phyloP scores from a whole-genome alignment of 2,797 vertebrate species.

The Xenopus petersii region DNA sequence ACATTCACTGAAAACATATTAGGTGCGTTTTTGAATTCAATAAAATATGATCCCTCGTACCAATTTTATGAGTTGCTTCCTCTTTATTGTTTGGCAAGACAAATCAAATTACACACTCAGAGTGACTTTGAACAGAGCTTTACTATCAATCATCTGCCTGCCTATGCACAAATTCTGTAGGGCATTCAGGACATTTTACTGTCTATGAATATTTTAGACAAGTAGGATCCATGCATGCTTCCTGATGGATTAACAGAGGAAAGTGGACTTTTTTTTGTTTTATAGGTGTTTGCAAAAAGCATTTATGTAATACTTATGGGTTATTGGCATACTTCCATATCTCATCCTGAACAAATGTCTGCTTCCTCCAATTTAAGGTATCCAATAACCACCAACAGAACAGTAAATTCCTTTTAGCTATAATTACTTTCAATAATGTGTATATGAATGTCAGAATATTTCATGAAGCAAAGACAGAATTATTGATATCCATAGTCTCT shows the following conservation, averaged over 20 bases:
- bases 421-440: conserved; percentile 60
- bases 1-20: neutral
- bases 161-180: conserved; percentile 73
- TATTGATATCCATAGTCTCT: conserved; percentile 38
- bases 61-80: conserved; percentile 69
- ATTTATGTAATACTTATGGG: conserved; percentile 27
- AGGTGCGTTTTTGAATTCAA: conserved; percentile 52
- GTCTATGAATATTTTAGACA: conserved; percentile 80
- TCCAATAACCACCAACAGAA: conserved; percentile 47
- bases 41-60: conserved; percentile 64
- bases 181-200: conserved; percentile 78
- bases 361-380: conserved; percentile 52
- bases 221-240: conserved; percentile 70
- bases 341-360: conserved; percentile 51
- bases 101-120: conserved; percentile 76
- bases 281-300: conserved; percentile 65
- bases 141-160: conserved; percentile 72
- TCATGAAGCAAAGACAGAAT: conserved; percentile 57
- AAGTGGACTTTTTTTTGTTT: conserved; percentile 60
- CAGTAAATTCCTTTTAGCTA: conserved; percentile 55
- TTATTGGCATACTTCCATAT: conserved; percentile 41
- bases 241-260: conserved; percentile 70
- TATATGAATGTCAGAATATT: conserved; percentile 64
- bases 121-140: conserved; percentile 71
- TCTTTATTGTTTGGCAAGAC: conserved; percentile 73